These are phyloP conservation scores for Atta texana DNA, from an alignment of 1,140 invertebrate genomes.

Conservation along the genomic window DNA sequence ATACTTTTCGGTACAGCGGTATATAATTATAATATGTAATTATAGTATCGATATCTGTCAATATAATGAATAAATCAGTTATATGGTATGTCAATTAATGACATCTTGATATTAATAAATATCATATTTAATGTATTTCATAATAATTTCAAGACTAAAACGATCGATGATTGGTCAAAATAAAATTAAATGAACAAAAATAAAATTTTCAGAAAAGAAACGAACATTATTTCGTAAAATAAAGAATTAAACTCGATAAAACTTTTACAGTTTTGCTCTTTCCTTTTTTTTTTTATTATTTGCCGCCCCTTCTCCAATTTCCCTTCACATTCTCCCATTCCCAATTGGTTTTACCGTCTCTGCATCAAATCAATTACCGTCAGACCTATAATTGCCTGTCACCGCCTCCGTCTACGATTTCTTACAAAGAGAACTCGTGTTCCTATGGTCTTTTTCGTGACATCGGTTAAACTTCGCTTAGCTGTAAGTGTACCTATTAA, in stretches of 20 bases:
- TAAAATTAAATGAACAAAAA: neutral
- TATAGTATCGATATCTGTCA: conserved; percentile 4
- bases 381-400: conserved; percentile 61
- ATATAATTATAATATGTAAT: neutral
- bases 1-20: neutral
- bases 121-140: conserved; percentile 25
- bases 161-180: neutral
- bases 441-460: conserved; percentile 46
- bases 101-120: conserved; percentile 34
- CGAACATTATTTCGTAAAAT: neutral
- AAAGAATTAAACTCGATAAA: conserved; percentile 34
- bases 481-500: conserved; percentile 26
- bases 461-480: conserved; percentile 44
- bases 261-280: conserved; percentile 23
- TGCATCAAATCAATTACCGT: conserved; percentile 62
- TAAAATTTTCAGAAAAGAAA: neutral
- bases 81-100: conserved; percentile 10
- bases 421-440: conserved; percentile 50
- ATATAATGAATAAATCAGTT: conserved; percentile 10
- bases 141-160: conserved; percentile 27
- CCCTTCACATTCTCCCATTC: conserved; percentile 47
- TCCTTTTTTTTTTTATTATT: conserved; percentile 32
- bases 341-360: conserved; percentile 59
- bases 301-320: conserved; percentile 29
- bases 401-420: conserved; percentile 58